Conservation (phyloP, 2,113 vertebrate genomes). For the Cromileptes altivelis region DNA sequence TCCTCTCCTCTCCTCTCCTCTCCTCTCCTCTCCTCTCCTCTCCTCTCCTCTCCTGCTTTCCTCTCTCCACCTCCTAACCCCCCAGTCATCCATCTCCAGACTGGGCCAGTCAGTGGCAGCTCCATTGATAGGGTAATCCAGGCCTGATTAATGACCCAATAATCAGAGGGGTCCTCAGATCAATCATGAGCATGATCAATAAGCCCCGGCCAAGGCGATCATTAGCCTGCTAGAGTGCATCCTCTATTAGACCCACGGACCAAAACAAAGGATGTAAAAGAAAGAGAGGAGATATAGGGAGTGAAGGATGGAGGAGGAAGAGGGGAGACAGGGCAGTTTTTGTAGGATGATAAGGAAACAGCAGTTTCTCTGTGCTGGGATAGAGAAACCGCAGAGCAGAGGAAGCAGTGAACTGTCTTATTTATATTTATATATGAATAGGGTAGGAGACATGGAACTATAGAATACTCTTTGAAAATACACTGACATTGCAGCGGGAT, state of each 20-base stretch:
- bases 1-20: slow-evolving; percentile 3
- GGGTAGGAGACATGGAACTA: background rate
- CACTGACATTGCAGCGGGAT: background rate
- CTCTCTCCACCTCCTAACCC: background rate
- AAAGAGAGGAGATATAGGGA: slow-evolving; percentile 45
- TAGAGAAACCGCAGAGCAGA: background rate
- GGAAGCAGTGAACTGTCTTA: background rate
- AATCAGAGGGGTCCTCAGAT: slow-evolving; percentile 87
- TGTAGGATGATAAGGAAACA: slow-evolving; percentile 28
- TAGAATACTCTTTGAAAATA: background rate
- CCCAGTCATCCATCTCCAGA: slow-evolving; percentile 92
- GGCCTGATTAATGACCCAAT: slow-evolving; percentile 88
- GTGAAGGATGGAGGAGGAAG: slow-evolving; percentile 45
- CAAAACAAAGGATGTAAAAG: slow-evolving; percentile 74
- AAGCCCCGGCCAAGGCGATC: slow-evolving; percentile 78
- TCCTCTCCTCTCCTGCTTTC: slow-evolving; percentile 60
- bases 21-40: background rate
- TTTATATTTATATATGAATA: slow-evolving; percentile 19
- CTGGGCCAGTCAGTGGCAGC: slow-evolving; percentile 90
- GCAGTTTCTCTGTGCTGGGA: slow-evolving; percentile 18
- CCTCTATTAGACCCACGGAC: slow-evolving; percentile 79
- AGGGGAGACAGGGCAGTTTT: slow-evolving; percentile 29
- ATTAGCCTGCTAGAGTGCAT: slow-evolving; percentile 86
- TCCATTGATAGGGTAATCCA: slow-evolving; percentile 88
- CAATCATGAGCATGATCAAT: slow-evolving; percentile 92